Evolutionary conservation across 1,140 invertebrate species (phyloP).

Genomic region (Aplysia californica): DNA sequence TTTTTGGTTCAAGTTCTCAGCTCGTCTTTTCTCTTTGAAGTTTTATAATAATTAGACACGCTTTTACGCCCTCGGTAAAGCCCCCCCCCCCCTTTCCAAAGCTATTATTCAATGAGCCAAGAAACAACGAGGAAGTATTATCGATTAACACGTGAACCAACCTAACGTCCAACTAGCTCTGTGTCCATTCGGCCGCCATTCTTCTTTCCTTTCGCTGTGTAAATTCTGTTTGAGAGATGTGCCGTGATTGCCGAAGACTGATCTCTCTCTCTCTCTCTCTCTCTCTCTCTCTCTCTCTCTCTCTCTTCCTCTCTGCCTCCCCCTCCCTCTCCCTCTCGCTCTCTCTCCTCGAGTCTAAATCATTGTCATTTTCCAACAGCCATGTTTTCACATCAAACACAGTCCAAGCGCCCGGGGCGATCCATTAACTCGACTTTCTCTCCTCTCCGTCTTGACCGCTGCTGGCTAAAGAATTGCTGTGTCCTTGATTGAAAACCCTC

Average conservation of each 20-base stretch:
- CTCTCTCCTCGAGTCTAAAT: background rate
- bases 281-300: conserved; percentile 25
- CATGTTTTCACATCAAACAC: background rate
- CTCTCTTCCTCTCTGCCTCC: background rate
- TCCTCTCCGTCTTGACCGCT: too few species aligned
- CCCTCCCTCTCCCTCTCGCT: background rate
- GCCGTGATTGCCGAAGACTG: background rate
- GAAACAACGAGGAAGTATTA: background rate
- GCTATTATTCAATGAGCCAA: background rate
- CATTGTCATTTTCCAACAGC: background rate
- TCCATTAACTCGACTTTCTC: background rate
- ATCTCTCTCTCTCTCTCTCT: conserved; percentile 20
- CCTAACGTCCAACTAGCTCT: background rate
- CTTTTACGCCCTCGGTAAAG: too few species aligned
- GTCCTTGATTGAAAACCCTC: too few species aligned
- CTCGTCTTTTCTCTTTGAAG: too few species aligned
- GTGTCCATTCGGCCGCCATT: background rate
- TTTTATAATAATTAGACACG: too few species aligned
- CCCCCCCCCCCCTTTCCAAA: too few species aligned
- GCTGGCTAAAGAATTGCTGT: too few species aligned
- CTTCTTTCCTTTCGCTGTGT: background rate
- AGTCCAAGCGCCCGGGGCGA: background rate
- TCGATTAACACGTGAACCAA: background rate
- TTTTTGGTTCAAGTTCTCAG: too few species aligned
- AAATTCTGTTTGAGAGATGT: background rate